These are phyloP conservation scores for Phrynocephalus vlangalii DNA, from an alignment of 2,797 vertebrate genomes.

Conservation along the genomic window DNA sequence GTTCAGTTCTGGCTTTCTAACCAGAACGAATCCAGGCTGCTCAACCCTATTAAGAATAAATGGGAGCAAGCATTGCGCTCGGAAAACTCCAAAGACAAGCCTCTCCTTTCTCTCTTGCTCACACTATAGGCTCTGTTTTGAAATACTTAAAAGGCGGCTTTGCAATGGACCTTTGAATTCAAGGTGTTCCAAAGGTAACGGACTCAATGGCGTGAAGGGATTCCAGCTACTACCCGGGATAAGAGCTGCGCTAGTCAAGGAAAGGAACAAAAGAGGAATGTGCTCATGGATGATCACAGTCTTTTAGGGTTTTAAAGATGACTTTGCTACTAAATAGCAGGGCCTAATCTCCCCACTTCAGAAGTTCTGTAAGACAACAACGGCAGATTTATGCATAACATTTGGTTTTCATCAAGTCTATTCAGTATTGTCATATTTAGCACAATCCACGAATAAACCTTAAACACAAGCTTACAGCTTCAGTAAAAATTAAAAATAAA, in stretches of 20 bases:
- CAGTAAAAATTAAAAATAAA: neutral
- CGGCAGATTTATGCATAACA: neutral
- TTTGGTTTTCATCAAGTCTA: neutral
- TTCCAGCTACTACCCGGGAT: neutral
- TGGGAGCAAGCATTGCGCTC: constrained; percentile 69
- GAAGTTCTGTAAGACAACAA: neutral
- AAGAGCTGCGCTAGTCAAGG: neutral
- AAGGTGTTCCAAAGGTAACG: constrained; percentile 78
- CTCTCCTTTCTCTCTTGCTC: constrained; percentile 73
- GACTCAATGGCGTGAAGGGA: constrained; percentile 61
- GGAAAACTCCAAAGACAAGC: constrained; percentile 56
- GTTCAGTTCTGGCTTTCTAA: constrained; percentile 75
- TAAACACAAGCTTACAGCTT: neutral
- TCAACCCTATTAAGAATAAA: constrained; percentile 81
- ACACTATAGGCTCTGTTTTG: constrained; percentile 71
- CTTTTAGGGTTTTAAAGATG: constrained; percentile 7
- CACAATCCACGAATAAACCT: neutral
- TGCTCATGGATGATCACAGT: neutral
- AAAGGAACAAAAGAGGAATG: constrained; percentile 4
- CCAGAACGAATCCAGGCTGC: constrained; percentile 79
- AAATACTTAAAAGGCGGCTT: constrained; percentile 74
- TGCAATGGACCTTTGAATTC: constrained; percentile 76
- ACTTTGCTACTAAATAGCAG: constrained; percentile 28
- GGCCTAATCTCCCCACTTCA: neutral
- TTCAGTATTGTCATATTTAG: neutral